Percentiles rank a stretch among this genome's conserved stretches.
phyloP scores from a whole-genome alignment of 2,113 vertebrate species.

The Pachypanchax playfairii region DNA sequence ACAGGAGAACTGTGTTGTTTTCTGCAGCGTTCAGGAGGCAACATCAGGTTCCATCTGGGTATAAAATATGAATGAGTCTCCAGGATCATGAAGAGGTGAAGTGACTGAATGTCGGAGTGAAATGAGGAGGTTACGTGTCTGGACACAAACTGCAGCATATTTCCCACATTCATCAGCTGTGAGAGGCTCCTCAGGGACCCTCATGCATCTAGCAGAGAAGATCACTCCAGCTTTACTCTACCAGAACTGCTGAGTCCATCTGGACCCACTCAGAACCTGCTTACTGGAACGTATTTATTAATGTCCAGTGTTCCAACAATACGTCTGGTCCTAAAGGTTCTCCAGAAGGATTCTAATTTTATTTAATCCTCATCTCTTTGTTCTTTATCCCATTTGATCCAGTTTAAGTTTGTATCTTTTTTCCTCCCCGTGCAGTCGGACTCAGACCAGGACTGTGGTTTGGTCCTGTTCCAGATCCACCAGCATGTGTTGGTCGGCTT shows the following conservation, averaged over 20 bases:
- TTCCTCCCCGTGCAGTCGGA: slow-evolving; percentile 20
- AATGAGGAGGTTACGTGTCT: slow-evolving; percentile 30
- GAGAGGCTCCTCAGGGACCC: slow-evolving; percentile 60
- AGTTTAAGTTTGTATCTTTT: background rate
- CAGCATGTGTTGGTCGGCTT: slow-evolving; percentile 25
- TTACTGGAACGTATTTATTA: slow-evolving; percentile 61
- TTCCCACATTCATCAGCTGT: slow-evolving; percentile 75
- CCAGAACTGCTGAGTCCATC: slow-evolving; percentile 59
- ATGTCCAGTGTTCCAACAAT: slow-evolving; percentile 12
- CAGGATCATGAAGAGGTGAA: background rate
- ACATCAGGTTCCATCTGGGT: background rate
- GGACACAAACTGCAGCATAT: slow-evolving; percentile 61
- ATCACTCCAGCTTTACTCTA: slow-evolving; percentile 35
- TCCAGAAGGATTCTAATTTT: background rate
- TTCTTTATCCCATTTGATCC: background rate
- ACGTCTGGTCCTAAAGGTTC: slow-evolving; percentile 3
- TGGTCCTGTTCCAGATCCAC: slow-evolving; percentile 45
- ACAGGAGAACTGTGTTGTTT: too few species aligned
- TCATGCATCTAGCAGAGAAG: slow-evolving; percentile 64
- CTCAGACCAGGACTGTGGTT: slow-evolving; percentile 43
- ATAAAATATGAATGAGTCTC: background rate
- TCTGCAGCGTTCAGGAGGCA: background rate
- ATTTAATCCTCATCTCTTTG: background rate
- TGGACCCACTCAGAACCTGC: slow-evolving; percentile 61
- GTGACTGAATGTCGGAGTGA: background rate